Conservation (phyloP, 2,888 invertebrate genomes). For the Himalopsyche kuldschensis region DNA sequence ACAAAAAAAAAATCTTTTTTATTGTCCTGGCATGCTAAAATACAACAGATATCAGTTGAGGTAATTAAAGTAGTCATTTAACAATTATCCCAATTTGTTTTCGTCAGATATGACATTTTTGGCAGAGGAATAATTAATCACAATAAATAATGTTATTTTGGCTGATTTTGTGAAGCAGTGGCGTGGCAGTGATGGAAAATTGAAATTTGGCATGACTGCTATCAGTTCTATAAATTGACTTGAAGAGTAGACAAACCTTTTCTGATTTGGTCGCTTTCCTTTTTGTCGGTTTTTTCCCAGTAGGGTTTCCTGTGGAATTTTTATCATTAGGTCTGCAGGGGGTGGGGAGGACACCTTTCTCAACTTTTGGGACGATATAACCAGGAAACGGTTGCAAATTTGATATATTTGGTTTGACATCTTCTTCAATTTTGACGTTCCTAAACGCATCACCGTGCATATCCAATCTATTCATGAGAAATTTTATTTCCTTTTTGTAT, state of each 20-base stretch:
- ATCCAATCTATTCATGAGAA: slow-evolving; percentile 69
- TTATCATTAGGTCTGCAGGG: slow-evolving; percentile 11
- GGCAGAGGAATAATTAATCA: too few relatives aligned
- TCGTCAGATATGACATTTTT: neutral
- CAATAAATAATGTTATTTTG: too few relatives aligned
- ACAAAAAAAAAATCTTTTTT: too few relatives aligned
- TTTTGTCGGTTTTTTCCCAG: slow-evolving; percentile 54
- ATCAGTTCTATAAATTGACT: neutral
- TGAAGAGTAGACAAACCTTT: slow-evolving; percentile 47
- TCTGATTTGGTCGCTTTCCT: slow-evolving; percentile 64
- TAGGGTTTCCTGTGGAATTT: neutral
- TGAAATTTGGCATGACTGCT: neutral
- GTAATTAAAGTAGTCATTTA: too few relatives aligned
- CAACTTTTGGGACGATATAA: slow-evolving; percentile 27
- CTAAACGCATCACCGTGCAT: slow-evolving; percentile 72
- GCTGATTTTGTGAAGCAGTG: neutral
- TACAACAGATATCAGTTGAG: too few relatives aligned
- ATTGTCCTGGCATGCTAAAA: too few relatives aligned
- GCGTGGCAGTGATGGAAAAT: neutral
- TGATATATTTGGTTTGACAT: slow-evolving; percentile 48
- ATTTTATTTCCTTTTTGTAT: slow-evolving; percentile 69
- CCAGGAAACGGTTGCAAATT: slow-evolving; percentile 46
- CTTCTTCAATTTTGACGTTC: slow-evolving; percentile 49
- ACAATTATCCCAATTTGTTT: too few relatives aligned
- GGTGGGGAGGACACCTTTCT: slow-evolving; percentile 14